Evolutionary conservation across 2,888 invertebrate species (phyloP), one percentile per base, ranked within the genome.

Genomic region (Trissolcus japonicus): DNA sequence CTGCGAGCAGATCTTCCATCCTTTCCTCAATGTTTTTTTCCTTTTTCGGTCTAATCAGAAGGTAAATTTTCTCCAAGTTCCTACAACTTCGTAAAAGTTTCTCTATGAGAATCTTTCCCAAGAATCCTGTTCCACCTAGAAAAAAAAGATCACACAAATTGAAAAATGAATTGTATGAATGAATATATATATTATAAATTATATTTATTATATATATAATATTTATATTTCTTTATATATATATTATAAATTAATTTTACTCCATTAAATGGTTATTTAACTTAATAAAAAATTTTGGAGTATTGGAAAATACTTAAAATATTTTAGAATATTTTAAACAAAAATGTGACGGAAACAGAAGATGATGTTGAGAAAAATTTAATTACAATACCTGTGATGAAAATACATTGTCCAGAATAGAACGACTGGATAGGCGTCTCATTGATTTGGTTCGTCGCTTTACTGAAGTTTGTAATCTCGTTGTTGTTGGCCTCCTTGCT

Each of bases 51-150:
- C 93, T 89, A 0, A 92, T 90, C 6, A 93, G 83, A 0, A 86
- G 82, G 82, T 92, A 93, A 66, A 93, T 89, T 16, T 90, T 90
- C 25, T 90, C 88, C 0, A 93, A 84, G 14, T 91, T 90, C 0
- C 91, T 89, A 40, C 92, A 93, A 14, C 90, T 90, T 29, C 93
- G 90, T 29, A 93, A 87, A 46, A 93, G 86, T 85, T 93, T 93
- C 81, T 93, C 93, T 48, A 92, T 86, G 6, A 93, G 84, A 1
- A 93, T 86, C 81, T 91, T 90, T 1, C 92, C 92, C 68, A 91
- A 83, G 82, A 91, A 91, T 35, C 93, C 88, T 1, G 87, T 86
- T 14, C 86, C 85, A 25, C 88, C 93, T 87, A 62, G 43, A 55
- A 68, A 40, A 60, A 35, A 55, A 25, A 56, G 0, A 43, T 14